phyloP scores from a whole-genome alignment of 1,140 invertebrate genomes.

The Cydia pomonella region DNA sequence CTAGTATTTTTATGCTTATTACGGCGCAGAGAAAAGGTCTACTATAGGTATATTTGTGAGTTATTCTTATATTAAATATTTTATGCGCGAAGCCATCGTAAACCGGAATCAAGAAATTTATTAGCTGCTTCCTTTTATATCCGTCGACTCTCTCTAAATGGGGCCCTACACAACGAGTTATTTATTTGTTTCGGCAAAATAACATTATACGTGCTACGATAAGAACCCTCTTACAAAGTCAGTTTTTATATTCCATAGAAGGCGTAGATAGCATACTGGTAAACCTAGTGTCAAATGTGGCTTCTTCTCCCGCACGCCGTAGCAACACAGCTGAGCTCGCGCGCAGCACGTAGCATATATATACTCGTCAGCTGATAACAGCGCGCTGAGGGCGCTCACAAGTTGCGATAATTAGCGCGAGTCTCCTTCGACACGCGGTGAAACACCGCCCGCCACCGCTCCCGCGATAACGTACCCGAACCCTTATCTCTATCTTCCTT shows the following conservation, averaged over 20 bases:
- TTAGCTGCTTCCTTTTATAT: conserved; percentile 17
- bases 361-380: conserved; percentile 26
- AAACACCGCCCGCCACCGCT: conserved; percentile 47
- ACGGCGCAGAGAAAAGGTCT: conserved; percentile 18
- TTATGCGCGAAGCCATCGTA: conserved; percentile 10
- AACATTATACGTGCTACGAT: background rate
- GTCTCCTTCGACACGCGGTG: conserved; percentile 46
- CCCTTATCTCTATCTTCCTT: conserved; percentile 75
- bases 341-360: background rate
- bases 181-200: conserved; percentile 8
- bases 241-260: background rate
- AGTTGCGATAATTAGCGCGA: conserved; percentile 45
- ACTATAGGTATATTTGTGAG: background rate
- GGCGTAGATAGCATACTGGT: background rate
- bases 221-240: background rate
- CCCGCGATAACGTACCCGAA: conserved; percentile 64
- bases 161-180: background rate
- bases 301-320: background rate
- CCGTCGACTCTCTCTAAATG: conserved; percentile 1
- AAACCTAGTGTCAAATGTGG: background rate
- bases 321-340: conserved; percentile 12
- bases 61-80: conserved; percentile 17
- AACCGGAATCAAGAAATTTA: conserved; percentile 13
- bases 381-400: conserved; percentile 15
- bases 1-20: conserved; percentile 48